Evolutionary conservation across 2,888 invertebrate species (phyloP).

Genomic region (Eilema depressum): DNA sequence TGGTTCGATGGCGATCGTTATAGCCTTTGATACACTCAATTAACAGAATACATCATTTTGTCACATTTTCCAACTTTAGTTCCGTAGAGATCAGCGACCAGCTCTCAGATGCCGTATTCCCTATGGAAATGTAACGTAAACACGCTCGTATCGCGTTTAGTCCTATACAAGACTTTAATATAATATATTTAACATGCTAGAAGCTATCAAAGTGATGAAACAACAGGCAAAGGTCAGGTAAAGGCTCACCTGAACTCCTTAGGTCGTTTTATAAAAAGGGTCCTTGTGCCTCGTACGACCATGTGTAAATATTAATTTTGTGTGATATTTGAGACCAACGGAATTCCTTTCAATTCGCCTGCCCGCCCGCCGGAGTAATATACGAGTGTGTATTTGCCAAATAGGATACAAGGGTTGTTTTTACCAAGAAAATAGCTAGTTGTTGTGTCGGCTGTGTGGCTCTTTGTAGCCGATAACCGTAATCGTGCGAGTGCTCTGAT

Average conservation of each 20-base stretch:
- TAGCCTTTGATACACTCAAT: too few relatives aligned
- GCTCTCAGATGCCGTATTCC: not conserved
- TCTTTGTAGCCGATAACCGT: slow-evolving; percentile 1
- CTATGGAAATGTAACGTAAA: not conserved
- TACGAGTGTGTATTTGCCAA: slow-evolving; percentile 7
- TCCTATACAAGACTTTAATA: not conserved
- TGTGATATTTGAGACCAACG: slow-evolving; percentile 6
- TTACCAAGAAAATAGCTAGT: not conserved
- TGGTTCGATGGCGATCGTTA: too few relatives aligned
- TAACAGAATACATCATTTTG: not conserved
- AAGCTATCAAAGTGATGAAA: not conserved
- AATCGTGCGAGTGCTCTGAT: slow-evolving; percentile 17
- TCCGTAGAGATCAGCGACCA: not conserved
- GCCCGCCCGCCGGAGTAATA: not conserved
- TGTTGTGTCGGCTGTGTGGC: not conserved
- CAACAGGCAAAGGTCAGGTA: not conserved
- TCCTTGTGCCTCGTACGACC: not conserved
- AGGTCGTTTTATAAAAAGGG: not conserved
- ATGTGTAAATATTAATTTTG: slow-evolving; percentile 10
- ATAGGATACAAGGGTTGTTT: slow-evolving; percentile 8
- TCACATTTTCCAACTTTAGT: not conserved
- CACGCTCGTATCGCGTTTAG: not conserved
- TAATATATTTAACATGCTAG: not conserved
- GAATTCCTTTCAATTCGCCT: slow-evolving; percentile 10
- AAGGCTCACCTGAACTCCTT: not conserved